These are phyloP conservation scores for Acrocyrtus sp. DNA, from an alignment of 2,888 invertebrate genomes.

Conservation along the genomic window DNA sequence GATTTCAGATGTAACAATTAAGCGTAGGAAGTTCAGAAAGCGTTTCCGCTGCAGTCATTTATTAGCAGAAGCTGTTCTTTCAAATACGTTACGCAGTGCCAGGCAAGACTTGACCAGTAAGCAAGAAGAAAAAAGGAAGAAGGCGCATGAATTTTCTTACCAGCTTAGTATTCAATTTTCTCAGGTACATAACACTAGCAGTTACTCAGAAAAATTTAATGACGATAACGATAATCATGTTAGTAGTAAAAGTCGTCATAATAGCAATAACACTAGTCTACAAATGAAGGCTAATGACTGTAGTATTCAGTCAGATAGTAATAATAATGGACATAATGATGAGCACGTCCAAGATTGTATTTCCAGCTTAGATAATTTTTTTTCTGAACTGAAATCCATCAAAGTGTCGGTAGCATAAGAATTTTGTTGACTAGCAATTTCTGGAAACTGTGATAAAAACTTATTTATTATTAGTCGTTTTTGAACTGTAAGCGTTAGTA, in stretches of 20 bases:
- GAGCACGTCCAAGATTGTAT: slow-evolving; percentile 58
- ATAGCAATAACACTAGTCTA: neutral
- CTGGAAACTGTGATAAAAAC: no score
- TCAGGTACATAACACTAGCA: neutral
- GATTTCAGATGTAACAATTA: slow-evolving; percentile 59
- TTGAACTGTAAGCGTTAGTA: slow-evolving; percentile 37
- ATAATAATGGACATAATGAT: slow-evolving; percentile 34
- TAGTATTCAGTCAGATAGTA: neutral
- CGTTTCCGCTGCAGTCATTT: slow-evolving; percentile 58
- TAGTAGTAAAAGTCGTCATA: neutral
- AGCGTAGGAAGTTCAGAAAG: slow-evolving; percentile 60
- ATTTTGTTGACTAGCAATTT: no score
- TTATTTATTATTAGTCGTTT: no score
- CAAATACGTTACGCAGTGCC: slow-evolving; percentile 56
- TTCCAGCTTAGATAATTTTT: slow-evolving; percentile 60
- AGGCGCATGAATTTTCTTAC: slow-evolving; percentile 56
- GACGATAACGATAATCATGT: slow-evolving; percentile 7
- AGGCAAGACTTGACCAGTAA: slow-evolving; percentile 54
- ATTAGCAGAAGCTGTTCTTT: slow-evolving; percentile 59
- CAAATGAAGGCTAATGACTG: neutral
- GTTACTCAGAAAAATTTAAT: neutral
- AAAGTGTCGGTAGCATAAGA: no score
- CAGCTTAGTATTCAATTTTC: slow-evolving; percentile 29
- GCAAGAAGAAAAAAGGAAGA: slow-evolving; percentile 60
- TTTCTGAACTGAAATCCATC: slow-evolving; percentile 59